phyloP scores from a whole-genome alignment of 2,113 vertebrate species.

The Zapornia atra region DNA sequence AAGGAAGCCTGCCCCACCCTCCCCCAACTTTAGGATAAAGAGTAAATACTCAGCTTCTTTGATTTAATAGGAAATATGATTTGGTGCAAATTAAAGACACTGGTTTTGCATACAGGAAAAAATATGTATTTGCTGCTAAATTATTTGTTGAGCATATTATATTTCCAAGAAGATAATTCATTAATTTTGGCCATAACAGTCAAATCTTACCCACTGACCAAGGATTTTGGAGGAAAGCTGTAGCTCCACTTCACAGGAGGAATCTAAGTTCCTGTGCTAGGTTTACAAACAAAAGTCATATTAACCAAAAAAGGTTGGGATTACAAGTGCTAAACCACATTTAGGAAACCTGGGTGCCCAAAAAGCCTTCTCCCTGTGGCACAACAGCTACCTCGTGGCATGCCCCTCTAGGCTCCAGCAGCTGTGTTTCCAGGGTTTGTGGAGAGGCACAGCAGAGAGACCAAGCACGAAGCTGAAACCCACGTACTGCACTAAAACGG shows the following conservation, averaged over 20 bases:
- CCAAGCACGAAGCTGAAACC: neutral
- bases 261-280: neutral
- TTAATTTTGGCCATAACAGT: neutral
- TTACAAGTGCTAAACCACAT: neutral
- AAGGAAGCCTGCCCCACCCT: neutral
- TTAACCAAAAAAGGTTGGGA: neutral
- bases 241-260: neutral
- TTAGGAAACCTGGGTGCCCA: neutral
- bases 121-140: neutral
- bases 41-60: slow-evolving; percentile 28
- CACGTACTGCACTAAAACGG: neutral
- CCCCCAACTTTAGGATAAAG: neutral
- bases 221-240: neutral
- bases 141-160: neutral
- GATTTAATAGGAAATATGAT: neutral
- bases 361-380: neutral
- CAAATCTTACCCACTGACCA: neutral
- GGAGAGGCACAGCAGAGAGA: neutral
- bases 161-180: neutral
- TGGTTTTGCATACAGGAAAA: neutral
- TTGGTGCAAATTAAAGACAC: slow-evolving; percentile 28
- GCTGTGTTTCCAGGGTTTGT: neutral
- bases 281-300: neutral
- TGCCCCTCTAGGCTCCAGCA: neutral
- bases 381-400: neutral